Evolutionary conservation across 1,140 invertebrate genomes (phyloP).

Genomic region (Meloidogyne floridensis): DNA sequence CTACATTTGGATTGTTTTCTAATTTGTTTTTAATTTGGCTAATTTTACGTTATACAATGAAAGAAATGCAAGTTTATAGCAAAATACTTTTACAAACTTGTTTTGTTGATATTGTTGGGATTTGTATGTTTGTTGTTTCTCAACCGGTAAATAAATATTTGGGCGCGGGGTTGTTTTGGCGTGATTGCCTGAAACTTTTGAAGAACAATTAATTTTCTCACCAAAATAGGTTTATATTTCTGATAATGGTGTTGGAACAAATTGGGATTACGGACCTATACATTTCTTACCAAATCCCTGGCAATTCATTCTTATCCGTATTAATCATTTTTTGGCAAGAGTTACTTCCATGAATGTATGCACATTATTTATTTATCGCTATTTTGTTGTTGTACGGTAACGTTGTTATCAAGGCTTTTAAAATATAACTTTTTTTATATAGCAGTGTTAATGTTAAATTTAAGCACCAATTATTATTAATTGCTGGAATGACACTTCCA

Average conservation of each 20-base stretch:
- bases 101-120: too few species aligned
- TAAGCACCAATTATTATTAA: not conserved
- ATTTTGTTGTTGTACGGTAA: not conserved
- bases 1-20: too few species aligned
- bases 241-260: not conserved
- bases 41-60: too few species aligned
- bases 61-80: too few species aligned
- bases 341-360: not conserved
- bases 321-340: not conserved
- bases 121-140: too few species aligned
- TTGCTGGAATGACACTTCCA: not conserved
- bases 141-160: too few species aligned
- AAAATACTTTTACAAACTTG: too few species aligned
- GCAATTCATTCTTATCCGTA: not conserved
- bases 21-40: too few species aligned
- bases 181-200: too few species aligned
- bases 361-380: not conserved
- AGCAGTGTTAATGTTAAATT: not conserved
- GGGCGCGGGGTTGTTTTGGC: too few species aligned
- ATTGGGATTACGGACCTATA: not conserved
- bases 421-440: too few species aligned
- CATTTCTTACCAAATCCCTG: not conserved
- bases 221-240: not conserved
- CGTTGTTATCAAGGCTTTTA: too few species aligned
- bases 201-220: not conserved